A percentile compares a stretch with the other conserved stretches of the same genome.
Evolutionary conservation across 2,888 invertebrate genomes (phyloP).

Genomic region (Pristionchus entomophagus): DNA sequence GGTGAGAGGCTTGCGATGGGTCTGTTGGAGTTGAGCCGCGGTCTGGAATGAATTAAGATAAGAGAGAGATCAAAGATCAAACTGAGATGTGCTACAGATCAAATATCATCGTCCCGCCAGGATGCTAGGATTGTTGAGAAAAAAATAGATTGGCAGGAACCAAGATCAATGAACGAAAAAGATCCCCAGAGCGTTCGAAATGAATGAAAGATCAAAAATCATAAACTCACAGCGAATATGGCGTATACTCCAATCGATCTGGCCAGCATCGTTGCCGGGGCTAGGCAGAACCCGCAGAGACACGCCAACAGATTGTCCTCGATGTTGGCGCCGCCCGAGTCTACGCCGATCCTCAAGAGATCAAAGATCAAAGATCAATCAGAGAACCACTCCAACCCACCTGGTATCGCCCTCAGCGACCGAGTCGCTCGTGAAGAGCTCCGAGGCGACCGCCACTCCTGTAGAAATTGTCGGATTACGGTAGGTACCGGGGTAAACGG

Average conservation of each 20-base stretch:
- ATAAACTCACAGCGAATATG: neutral
- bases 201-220: neutral
- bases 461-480: neutral
- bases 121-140: neutral
- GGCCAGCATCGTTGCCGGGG: constrained; percentile 22
- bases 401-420: neutral
- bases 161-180: neutral
- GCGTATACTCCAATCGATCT: neutral
- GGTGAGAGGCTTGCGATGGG: constrained; percentile 36
- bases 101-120: neutral
- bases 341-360: neutral
- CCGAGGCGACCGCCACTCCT: constrained; percentile 30
- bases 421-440: neutral
- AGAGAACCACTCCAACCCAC: no score
- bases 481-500: no score
- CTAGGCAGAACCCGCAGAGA: neutral
- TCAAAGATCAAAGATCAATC: neutral
- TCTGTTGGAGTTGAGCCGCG: neutral
- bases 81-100: neutral
- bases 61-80: neutral
- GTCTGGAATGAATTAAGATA: no score
- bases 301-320: constrained; percentile 13
- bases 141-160: no score
- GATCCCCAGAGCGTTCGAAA: no score
- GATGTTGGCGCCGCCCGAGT: neutral